Evolutionary conservation across 1,140 invertebrate species (phyloP).

Genomic region (Tetraneura akinire): DNA sequence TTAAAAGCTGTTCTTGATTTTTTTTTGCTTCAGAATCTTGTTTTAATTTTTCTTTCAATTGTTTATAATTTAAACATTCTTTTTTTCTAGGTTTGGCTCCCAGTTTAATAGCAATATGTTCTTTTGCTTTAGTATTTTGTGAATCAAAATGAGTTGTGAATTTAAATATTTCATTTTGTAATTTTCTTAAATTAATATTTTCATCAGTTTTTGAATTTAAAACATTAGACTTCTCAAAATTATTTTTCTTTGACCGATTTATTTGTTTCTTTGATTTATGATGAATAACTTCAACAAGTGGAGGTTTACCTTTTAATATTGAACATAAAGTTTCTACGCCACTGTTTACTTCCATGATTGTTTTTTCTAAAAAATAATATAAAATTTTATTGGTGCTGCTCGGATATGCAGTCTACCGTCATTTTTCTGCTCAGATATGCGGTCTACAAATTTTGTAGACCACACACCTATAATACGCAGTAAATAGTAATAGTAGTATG

Average conservation of each 20-base stretch:
- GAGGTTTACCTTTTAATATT: background rate
- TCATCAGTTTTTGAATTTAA: background rate
- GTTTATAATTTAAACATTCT: constrained; percentile 25
- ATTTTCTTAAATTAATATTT: constrained; percentile 31
- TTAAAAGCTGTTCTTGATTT: constrained; percentile 45
- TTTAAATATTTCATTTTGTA: constrained; percentile 48
- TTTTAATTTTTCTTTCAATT: constrained; percentile 29
- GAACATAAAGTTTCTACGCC: constrained; percentile 26
- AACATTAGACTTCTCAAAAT: background rate
- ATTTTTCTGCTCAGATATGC: too few species aligned
- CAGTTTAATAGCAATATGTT: constrained; percentile 36
- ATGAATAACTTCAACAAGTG: constrained; percentile 11
- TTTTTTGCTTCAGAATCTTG: constrained; percentile 14
- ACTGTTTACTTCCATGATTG: background rate
- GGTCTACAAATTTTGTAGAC: too few species aligned
- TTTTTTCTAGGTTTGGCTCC: constrained; percentile 48
- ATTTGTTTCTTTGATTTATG: constrained; percentile 15
- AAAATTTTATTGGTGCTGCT: too few species aligned
- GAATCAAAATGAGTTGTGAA: constrained; percentile 37
- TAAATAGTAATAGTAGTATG: too few species aligned
- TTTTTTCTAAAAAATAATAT: background rate
- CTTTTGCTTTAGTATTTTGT: constrained; percentile 18
- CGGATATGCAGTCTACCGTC: too few species aligned
- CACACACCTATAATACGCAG: too few species aligned
- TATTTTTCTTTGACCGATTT: background rate